phyloP scores from a whole-genome alignment of 1,140 invertebrate species.

The Dreissena rostriformis region DNA sequence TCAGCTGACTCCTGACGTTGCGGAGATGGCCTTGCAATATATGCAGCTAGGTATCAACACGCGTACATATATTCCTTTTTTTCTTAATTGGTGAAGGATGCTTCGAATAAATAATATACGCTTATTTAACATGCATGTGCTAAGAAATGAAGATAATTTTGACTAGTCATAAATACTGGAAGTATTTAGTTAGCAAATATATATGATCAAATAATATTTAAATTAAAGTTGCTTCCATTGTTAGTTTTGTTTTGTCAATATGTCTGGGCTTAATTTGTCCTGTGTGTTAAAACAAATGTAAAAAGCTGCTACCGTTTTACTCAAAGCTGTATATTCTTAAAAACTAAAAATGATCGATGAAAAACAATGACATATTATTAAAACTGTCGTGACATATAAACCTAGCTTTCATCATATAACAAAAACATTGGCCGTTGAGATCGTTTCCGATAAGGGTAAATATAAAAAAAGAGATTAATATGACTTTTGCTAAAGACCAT shows the following conservation, averaged over 20 bases:
- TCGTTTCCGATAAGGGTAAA: too few species aligned
- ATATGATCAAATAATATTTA: neutral
- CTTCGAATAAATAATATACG: neutral
- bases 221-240: neutral
- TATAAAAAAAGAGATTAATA: too few species aligned
- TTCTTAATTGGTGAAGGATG: neutral
- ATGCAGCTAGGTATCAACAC: conserved; percentile 87
- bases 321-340: too few species aligned
- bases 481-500: neutral
- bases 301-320: too few species aligned
- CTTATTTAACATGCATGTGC: neutral
- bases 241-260: too few species aligned
- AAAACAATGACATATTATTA: too few species aligned
- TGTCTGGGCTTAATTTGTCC: too few species aligned
- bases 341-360: too few species aligned
- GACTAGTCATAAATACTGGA: neutral
- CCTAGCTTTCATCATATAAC: too few species aligned
- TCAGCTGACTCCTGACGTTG: conserved; percentile 85
- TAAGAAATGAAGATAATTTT: neutral
- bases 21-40: conserved; percentile 87
- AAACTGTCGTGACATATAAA: too few species aligned
- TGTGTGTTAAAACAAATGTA: too few species aligned
- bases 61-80: neutral
- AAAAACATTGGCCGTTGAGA: too few species aligned
- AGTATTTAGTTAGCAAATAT: neutral